Conservation (phyloP, 2,113 vertebrate species). For the Mus pahari region DNA sequence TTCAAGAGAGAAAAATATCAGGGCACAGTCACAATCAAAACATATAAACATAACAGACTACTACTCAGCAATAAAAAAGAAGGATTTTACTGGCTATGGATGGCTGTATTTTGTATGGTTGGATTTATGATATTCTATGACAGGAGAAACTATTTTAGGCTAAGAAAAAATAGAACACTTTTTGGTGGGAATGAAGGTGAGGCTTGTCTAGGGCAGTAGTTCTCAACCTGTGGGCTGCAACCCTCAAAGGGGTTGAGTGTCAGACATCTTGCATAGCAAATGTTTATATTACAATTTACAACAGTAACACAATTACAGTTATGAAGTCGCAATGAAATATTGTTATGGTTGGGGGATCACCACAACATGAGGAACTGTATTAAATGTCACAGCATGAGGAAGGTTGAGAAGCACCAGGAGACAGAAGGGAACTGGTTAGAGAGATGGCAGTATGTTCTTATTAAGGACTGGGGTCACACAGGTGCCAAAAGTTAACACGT, state of each 20-base stretch:
- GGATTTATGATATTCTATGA: background rate
- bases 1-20: no score
- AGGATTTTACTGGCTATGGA: background rate
- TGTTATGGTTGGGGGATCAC: background rate
- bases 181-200: no score
- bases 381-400: background rate
- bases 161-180: background rate
- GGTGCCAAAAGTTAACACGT: conserved; percentile 1
- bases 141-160: background rate
- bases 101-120: background rate
- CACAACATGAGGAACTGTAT: background rate
- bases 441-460: background rate
- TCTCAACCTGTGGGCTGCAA: background rate
- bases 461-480: background rate
- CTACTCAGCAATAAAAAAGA: background rate
- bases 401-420: background rate
- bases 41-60: background rate
- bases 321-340: background rate
- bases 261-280: background rate
- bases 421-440: background rate
- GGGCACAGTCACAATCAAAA: no score
- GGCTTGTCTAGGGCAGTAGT: background rate
- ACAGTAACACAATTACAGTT: background rate
- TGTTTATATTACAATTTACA: background rate
- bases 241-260: background rate